Conservation (phyloP, 2,888 invertebrate species). For the Nysson spinosus region DNA sequence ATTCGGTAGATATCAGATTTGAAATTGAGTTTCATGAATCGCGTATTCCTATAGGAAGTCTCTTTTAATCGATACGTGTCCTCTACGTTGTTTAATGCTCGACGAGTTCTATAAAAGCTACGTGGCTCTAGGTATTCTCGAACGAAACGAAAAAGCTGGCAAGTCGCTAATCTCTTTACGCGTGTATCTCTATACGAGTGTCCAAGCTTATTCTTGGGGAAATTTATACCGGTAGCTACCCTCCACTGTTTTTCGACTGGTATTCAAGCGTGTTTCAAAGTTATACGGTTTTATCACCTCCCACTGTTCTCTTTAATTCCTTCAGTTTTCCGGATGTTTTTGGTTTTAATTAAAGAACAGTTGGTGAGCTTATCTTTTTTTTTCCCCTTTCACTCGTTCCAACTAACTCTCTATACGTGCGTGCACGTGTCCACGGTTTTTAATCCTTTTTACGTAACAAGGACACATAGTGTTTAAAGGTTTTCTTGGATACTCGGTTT, state of each 20-base stretch:
- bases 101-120: too few species aligned
- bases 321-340: slow-evolving; percentile 19
- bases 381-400: slow-evolving; percentile 1
- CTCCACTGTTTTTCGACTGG: neutral
- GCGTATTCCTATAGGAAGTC: too few species aligned
- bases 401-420: neutral
- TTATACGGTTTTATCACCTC: slow-evolving; percentile 17
- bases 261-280: slow-evolving; percentile 8
- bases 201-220: slow-evolving; percentile 15
- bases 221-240: slow-evolving; percentile 4
- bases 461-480: too few species aligned
- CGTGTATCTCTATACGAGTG: slow-evolving; percentile 8
- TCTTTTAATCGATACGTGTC: too few species aligned
- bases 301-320: slow-evolving; percentile 10
- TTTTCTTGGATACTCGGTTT: neutral
- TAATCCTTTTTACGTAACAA: too few species aligned
- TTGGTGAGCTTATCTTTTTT: slow-evolving; percentile 5
- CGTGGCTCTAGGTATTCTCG: too few species aligned
- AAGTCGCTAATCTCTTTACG: slow-evolving; percentile 7
- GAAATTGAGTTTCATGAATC: too few species aligned
- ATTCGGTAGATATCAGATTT: too few species aligned
- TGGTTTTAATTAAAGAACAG: slow-evolving; percentile 12
- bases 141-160: slow-evolving; percentile 8
- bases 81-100: too few species aligned
- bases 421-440: neutral